A percentile compares a stretch with the other conserved stretches of the same genome.
Conservation (phyloP, 64 coral and sea anemone species). For the Pachyseris speciosa region DNA sequence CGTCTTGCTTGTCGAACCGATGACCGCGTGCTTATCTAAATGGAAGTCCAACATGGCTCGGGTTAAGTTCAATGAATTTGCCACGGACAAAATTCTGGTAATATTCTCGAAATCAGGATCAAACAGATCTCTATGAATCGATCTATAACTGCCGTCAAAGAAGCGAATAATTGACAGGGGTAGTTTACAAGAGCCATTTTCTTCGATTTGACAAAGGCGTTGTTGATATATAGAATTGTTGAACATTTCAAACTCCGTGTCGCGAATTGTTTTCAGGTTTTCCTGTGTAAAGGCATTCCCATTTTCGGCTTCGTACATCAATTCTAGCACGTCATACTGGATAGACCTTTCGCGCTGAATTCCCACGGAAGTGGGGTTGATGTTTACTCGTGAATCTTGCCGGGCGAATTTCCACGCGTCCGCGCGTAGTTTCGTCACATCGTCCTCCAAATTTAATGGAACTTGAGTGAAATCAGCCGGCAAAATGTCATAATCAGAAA, state of each 20-base stretch:
- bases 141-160: conserved; percentile 90
- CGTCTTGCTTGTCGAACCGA: neutral
- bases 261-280: conserved; percentile 73
- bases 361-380: conserved; percentile 78
- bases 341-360: conserved; percentile 77
- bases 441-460: conserved; percentile 88
- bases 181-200: conserved; percentile 51
- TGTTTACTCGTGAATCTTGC: conserved; percentile 71
- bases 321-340: conserved; percentile 74
- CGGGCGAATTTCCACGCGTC: conserved; percentile 95
- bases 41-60: conserved; percentile 86
- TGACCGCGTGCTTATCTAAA: conserved; percentile 76
- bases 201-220: conserved; percentile 73
- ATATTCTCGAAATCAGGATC: conserved; percentile 83
- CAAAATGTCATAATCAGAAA: conserved; percentile 88
- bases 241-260: conserved; percentile 75
- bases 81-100: conserved; percentile 46
- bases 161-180: conserved; percentile 91
- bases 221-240: conserved; percentile 76
- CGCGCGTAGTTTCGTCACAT: conserved; percentile 85
- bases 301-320: conserved; percentile 82
- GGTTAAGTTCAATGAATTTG: conserved; percentile 70
- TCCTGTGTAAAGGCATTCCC: conserved; percentile 84
- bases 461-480: conserved; percentile 92
- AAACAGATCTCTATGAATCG: conserved; percentile 46